phyloP scores from a whole-genome alignment of 1,140 invertebrate species.

The Aporrectodea caliginosa region DNA sequence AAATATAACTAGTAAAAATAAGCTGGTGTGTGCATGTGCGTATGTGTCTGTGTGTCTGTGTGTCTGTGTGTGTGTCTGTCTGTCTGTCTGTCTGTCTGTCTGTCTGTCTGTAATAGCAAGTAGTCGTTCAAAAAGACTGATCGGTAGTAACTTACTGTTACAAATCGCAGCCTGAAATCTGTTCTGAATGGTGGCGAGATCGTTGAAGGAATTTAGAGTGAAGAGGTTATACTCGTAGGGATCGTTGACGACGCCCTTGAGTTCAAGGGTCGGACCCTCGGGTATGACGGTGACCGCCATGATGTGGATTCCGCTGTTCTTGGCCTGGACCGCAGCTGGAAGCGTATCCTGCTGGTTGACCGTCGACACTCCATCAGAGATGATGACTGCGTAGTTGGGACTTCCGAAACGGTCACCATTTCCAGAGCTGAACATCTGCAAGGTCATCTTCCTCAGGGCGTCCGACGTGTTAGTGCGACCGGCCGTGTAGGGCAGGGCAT shows the following conservation, averaged over 20 bases:
- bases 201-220: not conserved
- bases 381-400: conserved; percentile 25
- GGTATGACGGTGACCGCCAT: not conserved
- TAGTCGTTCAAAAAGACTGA: too few species aligned
- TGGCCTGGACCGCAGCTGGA: conserved; percentile 18
- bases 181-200: not conserved
- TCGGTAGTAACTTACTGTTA: not conserved
- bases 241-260: not conserved
- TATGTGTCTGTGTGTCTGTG: too few species aligned
- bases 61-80: too few species aligned
- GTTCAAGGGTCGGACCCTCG: not conserved
- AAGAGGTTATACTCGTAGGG: not conserved
- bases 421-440: conserved; percentile 11
- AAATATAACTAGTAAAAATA: too few species aligned
- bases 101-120: too few species aligned
- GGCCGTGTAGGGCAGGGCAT: not conserved
- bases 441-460: conserved; percentile 14
- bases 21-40: too few species aligned
- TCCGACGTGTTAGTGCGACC: conserved; percentile 29
- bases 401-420: conserved; percentile 29
- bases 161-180: not conserved
- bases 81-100: too few species aligned
- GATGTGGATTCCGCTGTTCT: conserved; percentile 3
- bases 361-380: conserved; percentile 32
- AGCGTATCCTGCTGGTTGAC: conserved; percentile 17